These are phyloP conservation scores for Patella caerulea DNA, from an alignment of 2,888 invertebrate genomes.

Conservation along the genomic window DNA sequence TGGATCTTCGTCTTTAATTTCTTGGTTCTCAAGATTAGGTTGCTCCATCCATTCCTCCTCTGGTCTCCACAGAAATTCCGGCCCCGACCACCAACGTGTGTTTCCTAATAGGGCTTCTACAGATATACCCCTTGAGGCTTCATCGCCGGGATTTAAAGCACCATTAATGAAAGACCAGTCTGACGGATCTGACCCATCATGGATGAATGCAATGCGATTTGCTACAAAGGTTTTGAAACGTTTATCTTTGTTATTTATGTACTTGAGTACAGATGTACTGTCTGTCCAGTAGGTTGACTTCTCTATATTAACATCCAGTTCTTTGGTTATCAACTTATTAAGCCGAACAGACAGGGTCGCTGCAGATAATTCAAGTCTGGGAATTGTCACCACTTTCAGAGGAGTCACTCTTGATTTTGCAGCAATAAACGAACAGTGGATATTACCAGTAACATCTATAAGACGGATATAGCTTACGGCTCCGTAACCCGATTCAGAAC, in stretches of 20 bases:
- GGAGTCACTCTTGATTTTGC: conserved; percentile 20
- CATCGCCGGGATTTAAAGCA: conserved; percentile 5
- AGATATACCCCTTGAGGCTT: conserved; percentile 1
- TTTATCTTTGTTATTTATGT: conserved; percentile 12
- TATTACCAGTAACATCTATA: conserved; percentile 6
- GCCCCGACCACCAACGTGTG: background rate
- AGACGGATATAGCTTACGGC: conserved; percentile 19
- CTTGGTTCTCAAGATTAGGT: background rate
- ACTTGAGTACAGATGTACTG: too few relatives aligned
- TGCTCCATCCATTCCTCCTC: background rate
- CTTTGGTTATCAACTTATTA: background rate
- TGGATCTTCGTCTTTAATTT: background rate
- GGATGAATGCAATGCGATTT: conserved; percentile 9
- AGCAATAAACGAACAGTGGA: conserved; percentile 16
- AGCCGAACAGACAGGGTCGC: conserved; percentile 14
- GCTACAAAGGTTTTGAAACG: conserved; percentile 22
- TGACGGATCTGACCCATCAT: conserved; percentile 4
- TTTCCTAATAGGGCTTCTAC: background rate
- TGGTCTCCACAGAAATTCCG: conserved; percentile 7
- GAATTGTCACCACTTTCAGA: conserved; percentile 18
- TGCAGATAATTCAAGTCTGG: conserved; percentile 20
- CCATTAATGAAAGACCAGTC: conserved; percentile 7
- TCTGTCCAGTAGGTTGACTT: conserved; percentile 16
- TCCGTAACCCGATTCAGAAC: conserved; percentile 18
- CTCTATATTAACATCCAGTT: conserved; percentile 1